phyloP scores from a whole-genome alignment of 2,888 invertebrate species.

The Monoplex corrugatus region DNA sequence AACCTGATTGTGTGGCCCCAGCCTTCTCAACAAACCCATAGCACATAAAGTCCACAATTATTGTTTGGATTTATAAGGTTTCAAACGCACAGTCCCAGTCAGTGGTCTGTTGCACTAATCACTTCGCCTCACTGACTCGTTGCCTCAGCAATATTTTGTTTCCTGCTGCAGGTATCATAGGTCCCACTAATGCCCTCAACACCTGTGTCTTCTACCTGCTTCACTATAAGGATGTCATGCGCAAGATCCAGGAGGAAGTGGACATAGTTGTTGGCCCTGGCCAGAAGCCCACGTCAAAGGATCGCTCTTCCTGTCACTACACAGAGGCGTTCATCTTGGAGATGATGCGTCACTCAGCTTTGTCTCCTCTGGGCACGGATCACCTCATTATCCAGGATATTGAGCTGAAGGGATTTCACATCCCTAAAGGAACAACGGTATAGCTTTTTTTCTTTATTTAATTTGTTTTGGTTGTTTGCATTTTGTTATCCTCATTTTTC shows the following conservation, averaged over 20 bases:
- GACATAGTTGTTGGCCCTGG: constrained; percentile 55
- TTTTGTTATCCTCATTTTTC: too few relatives aligned
- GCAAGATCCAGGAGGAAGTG: constrained; percentile 61
- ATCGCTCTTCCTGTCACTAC: constrained; percentile 55
- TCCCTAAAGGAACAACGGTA: constrained; percentile 39
- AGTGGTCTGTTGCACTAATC: too few relatives aligned
- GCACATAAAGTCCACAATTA: too few relatives aligned
- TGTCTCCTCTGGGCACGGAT: constrained; percentile 44
- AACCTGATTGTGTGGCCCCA: too few relatives aligned
- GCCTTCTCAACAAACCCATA: too few relatives aligned
- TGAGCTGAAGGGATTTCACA: constrained; percentile 35
- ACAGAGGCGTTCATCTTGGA: constrained; percentile 56
- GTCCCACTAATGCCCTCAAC: background rate
- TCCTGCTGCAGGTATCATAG: too few relatives aligned
- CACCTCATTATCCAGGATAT: constrained; percentile 49
- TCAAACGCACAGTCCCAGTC: too few relatives aligned
- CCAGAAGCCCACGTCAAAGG: constrained; percentile 49
- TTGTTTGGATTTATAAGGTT: too few relatives aligned
- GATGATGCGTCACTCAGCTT: constrained; percentile 49
- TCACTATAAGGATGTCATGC: constrained; percentile 61
- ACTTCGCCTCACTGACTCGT: too few relatives aligned
- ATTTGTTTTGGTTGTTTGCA: too few relatives aligned
- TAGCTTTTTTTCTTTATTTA: too few relatives aligned
- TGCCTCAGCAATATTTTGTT: too few relatives aligned
- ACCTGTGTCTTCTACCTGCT: constrained; percentile 59